Evolutionary conservation across 2,888 invertebrate species (phyloP).

Genomic region (Drosophila recens): DNA sequence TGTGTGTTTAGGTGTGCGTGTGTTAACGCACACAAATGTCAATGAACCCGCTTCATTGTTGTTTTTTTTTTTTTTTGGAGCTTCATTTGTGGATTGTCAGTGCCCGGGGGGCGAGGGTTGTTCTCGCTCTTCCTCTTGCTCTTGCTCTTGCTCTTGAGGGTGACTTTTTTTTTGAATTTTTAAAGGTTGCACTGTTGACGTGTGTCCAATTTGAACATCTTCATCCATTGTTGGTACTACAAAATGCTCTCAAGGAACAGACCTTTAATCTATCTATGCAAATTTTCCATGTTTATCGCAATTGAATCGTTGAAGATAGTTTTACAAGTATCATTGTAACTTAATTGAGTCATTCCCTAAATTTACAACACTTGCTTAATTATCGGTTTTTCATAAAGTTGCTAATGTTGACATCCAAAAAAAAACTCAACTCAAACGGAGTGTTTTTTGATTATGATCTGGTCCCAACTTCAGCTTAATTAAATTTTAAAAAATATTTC

Average conservation of each 20-base stretch:
- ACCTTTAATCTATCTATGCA: constrained; percentile 17
- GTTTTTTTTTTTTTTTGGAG: constrained; percentile 33
- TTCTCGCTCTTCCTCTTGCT: too few species aligned
- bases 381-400: not conserved
- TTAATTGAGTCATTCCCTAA: constrained; percentile 11
- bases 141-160: not conserved
- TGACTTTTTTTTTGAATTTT: constrained; percentile 18
- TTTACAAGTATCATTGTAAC: constrained; percentile 17
- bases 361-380: constrained; percentile 14
- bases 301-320: not conserved
- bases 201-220: constrained; percentile 32
- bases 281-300: constrained; percentile 2
- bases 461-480: too few species aligned
- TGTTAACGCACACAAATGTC: constrained; percentile 43
- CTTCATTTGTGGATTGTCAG: constrained; percentile 8
- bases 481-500: too few species aligned
- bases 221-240: not conserved
- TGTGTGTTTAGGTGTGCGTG: constrained; percentile 12
- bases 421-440: too few species aligned
- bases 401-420: constrained; percentile 1
- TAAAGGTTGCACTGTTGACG: constrained; percentile 32
- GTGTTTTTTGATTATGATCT: too few species aligned
- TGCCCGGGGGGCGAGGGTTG: constrained; percentile 8
- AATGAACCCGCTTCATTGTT: constrained; percentile 52
- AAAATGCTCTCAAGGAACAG: not conserved